phyloP scores from a whole-genome alignment of 2,113 vertebrate genomes.

The cattle (Bos taurus) region ARS-UCD2.0 NC_037332.1:80562001-80562500 shows the following conservation, averaged over 20 bases:
- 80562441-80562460: background rate
- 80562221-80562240: background rate
- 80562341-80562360: background rate
- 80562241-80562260: background rate
- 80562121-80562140: background rate
- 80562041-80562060: background rate
- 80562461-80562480: background rate
- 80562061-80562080: background rate
- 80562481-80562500: background rate
- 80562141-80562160: background rate
- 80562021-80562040: background rate
- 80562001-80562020: background rate
- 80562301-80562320: background rate
- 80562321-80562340: background rate
- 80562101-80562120: background rate
- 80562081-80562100: background rate
- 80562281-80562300: background rate
- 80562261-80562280: background rate
- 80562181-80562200: background rate
- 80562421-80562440: background rate
- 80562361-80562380: background rate
- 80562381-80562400: background rate
- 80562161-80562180: background rate
- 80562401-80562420: accelerated
- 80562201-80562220: background rate